Evolutionary conservation across 2,113 vertebrate genomes (phyloP), one percentile per base, ranked within the genome.

Genomic region (Tyrannus savana): DNA sequence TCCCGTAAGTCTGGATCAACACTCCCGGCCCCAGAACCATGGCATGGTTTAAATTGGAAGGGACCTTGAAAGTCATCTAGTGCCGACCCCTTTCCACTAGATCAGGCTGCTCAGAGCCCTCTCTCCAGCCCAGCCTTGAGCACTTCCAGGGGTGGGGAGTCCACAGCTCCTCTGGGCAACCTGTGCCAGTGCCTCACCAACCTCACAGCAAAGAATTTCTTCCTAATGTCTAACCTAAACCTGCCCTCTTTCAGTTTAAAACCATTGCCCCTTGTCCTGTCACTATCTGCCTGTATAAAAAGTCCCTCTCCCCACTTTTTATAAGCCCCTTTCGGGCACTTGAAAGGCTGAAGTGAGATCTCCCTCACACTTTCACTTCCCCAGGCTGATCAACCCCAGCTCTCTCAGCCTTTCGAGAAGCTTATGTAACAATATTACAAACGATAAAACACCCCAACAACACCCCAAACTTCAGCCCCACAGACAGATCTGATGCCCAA

Each of bases 401-500:
- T 53, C 47, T 8, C 3, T 13, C 39, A 68, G 62, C 46, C 62
- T 47, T 14, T 68, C 30, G 60, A 60, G 19, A 16, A 42, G 31
- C 1, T 41, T 28, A 8, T 21, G 60, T 41, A 75, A 41, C 19
- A 60, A 24, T 23, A 25, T 13, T 63, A 39, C 33, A 63, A 50
- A 37, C 3, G 24, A 9, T 27, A 18, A n/a, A 30, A 7, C 2
- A 24, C 11, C 7, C 28, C 35, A 33, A 7, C 18, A 12, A 27
- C 5, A 1, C 7, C 59, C n/a, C 24, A 22, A 7, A 13, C 39
- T 31, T n/a, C 28, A 55, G 33, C 28, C 27, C 53, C 53, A 5
- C 2, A 3, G 59, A 2, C 0, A 3, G 24, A 3, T 31, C 4
- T n/a, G 64, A 7, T 2, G 7, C 18, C 13, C 12, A 0, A 35